Base-by-base conservation (phyloP, 2,113 vertebrate species). In the Mustelus asterias region DNA sequence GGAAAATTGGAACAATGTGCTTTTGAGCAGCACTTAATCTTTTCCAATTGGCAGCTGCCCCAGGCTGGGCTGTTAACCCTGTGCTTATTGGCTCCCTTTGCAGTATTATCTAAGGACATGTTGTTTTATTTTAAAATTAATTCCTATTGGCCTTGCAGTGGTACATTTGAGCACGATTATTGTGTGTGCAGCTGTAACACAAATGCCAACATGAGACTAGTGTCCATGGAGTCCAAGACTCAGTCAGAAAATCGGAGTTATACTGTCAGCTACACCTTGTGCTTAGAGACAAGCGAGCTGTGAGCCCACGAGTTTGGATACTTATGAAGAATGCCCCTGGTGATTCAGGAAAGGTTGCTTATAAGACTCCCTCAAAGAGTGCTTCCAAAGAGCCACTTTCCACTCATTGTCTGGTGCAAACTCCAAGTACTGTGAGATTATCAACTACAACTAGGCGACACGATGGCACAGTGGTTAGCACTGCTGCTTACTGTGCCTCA, bases 1-100 rank as follows among this genome's bases (percentile, higher is more conserved):
- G 48, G 92, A 94, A 93, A 95, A 95, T 95, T 72, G 65, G 11
- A 95, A 72, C 93, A 69, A 95, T 72, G 65, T 95, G 93, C 67
- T 44, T 70, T 72, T 95, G 93, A 95, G n/a, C 4, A 48, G n/a
- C 93, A 72, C 65, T 95, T 95, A 69, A 70, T 95, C 93, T 95
- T 95, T 72, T 44, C n/a, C 67, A 72, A 95, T 48, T 70, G 93
- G 65, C 67, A 95, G 37, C 37, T 70, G 16, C 16, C 65, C 93
- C 65, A 48, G 48, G 26, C 9, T 41, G 20, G 29, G 67, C 67
- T 60, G 63, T 94, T 72, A 95, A 93, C 33, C 33, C 60, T 93
- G 33, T 93, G 14, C 89, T 9, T 93, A 37, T 65, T 93, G 60
- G 60, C 60, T 65, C 33, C 60, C 60, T 37, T 93, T 48, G 86